Base-by-base conservation (phyloP, 2,113 vertebrate species). In the Fregata magnificens region DNA sequence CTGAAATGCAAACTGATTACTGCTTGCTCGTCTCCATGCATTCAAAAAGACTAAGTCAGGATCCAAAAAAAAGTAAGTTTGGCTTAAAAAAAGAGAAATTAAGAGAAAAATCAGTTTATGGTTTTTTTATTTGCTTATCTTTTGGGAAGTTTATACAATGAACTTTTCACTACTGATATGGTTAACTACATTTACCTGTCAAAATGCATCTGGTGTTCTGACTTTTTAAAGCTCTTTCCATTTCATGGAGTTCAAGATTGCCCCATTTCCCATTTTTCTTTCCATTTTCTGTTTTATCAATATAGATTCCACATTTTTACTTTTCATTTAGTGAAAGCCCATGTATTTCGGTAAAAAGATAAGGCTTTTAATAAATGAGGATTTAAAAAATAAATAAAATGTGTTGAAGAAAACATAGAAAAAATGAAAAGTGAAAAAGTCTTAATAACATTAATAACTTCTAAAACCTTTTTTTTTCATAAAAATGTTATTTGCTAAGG, bases 111-210 rank as follows among this genome's bases (percentile, higher is more conserved):
- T 22, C 19, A 0, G 5, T 82, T 84, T 66, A 29, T 29, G 1
- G 70, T 93, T 74, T 31, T 69, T 59, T 90, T 72, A 49, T 80
- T 86, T 88, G 21, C 34, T 88, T 42, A 45, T 72, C 5, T 49
- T 66, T 93, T 78, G 56, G 9, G 73, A 90, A 86, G 36, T 58
- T 40, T 73, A 32, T 61, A 61, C 49, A 66, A 50, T 61, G 53
- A 86, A 86, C 65, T 88, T 95, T 96, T 95, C 62, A 80, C 40
- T 92, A 72, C 58, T 80, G 32, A 61, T 96, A 36, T 40, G 16
- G 59, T 44, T 92, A 87, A 85, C 50, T 89, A 49, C 32, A 42
- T 86, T 93, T 73, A 88, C 49, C 36, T 92, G 82, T 92, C 82
- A 92, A 90, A 88, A 82, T 62, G 40, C 25, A 90, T 86, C 82